These are phyloP conservation scores for Bombus confusus DNA, from an alignment of 1,140 invertebrate genomes.

Conservation along the genomic window DNA sequence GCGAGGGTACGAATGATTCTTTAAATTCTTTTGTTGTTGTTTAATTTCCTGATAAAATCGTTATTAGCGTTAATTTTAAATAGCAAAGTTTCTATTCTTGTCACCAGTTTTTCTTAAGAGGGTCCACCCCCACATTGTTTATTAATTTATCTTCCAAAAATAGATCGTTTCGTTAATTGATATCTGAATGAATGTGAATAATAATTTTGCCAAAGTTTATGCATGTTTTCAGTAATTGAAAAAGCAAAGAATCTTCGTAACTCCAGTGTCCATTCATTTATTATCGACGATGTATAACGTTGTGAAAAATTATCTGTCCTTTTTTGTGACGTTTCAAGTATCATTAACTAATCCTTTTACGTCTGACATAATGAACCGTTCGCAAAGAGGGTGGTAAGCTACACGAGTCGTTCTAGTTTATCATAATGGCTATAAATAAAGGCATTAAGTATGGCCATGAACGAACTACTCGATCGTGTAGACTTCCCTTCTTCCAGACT, in stretches of 20 bases:
- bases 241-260: background rate
- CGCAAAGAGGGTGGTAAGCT: background rate
- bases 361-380: slow-evolving; percentile 17
- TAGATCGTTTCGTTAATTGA: no score
- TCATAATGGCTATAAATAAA: slow-evolving; percentile 52
- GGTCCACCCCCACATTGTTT: no score
- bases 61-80: background rate
- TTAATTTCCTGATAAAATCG: background rate
- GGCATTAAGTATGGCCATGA: slow-evolving; percentile 26
- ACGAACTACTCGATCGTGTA: slow-evolving; percentile 34
- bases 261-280: background rate
- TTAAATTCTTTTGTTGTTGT: rapidly evolving
- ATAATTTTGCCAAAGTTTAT: background rate
- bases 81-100: no score
- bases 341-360: slow-evolving; percentile 1
- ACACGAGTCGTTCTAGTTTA: slow-evolving; percentile 12
- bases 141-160: no score
- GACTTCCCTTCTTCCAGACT: background rate
- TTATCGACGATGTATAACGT: background rate
- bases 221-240: background rate
- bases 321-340: background rate
- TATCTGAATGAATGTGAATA: background rate
- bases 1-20: background rate
- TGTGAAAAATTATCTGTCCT: background rate
- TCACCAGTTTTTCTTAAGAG: no score